Conservation (phyloP, 2,113 vertebrate genomes). For the Tenebrosternarchus preto region DNA sequence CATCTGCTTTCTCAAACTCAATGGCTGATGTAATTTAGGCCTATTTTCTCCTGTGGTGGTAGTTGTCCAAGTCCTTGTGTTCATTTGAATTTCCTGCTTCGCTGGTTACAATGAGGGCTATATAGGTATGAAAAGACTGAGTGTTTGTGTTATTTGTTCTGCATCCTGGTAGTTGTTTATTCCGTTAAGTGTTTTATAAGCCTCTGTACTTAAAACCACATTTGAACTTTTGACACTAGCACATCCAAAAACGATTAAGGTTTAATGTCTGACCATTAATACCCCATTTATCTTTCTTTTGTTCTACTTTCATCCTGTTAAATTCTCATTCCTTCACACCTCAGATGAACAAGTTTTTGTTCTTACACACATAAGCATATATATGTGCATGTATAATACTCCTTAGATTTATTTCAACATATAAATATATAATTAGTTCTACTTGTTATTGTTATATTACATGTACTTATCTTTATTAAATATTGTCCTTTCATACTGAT, state of each 20-base stretch:
- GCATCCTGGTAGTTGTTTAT: not conserved
- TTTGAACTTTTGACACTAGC: no score
- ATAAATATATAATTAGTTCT: not conserved
- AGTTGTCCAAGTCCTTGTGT: not conserved
- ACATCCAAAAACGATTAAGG: no score
- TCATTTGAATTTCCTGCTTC: conserved; percentile 22
- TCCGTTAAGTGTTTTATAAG: not conserved
- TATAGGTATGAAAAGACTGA: not conserved
- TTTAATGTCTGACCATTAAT: not conserved
- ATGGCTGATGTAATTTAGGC: conserved; percentile 1
- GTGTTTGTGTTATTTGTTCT: conserved; percentile 3
- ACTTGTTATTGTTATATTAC: not conserved
- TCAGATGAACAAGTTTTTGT: not conserved
- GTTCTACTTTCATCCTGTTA: not conserved
- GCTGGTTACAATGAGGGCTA: not conserved
- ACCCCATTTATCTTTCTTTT: not conserved
- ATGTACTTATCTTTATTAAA: no score
- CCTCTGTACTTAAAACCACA: no score
- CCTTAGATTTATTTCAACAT: not conserved
- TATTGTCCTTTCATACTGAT: no score
- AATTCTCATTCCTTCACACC: not conserved
- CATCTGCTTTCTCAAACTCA: conserved; percentile 7
- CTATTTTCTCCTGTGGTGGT: conserved; percentile 9
- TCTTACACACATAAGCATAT: not conserved
- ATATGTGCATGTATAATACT: no score